Evolutionary conservation across 2,888 invertebrate genomes (phyloP), one percentile per base, ranked within the genome.

Genomic region (Pseudanteris insignis): DNA sequence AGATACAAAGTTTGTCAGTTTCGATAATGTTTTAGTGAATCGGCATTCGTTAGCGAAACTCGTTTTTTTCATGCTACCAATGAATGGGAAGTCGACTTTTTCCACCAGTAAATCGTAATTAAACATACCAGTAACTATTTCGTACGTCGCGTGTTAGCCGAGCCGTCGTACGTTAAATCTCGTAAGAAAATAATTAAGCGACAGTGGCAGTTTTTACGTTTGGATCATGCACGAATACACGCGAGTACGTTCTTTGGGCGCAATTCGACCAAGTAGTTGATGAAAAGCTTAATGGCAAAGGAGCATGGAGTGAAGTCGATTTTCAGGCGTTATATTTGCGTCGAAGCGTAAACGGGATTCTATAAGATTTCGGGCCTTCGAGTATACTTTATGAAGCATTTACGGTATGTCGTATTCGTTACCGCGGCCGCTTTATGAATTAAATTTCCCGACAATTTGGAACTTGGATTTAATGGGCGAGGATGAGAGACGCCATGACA

Each of bases 391-490:
- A 37, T 14, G 30, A 51, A 41, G 47, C 36, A 53, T 46, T 51
- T 25, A 30, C 41, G 33, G 46, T 53, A 21, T 47, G 43, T 29
- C 48, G 28, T 43, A 54, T 53, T 34, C 53, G 47, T 47, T 37
- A 38, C 43, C 24, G 48, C 51, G 46, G 61, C 37, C 47, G 59
- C 59, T 62, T 63, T 64, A 63, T 54, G 63, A 60, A 65, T 65
- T 65, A 61, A 61, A 65, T 65, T 65, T 63, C 63, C 53, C 53
- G 63, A 58, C 63, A 63, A 59, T 65, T 63, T 60, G 54, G 41
- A 51, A 60, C 47, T 54, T 53, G 53, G 60, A 53, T 60, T 60
- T 53, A 53, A 60, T 40, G 53, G 5, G 36, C 30, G 14, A 46
- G 36, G 51, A 59, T 59, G 46, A 59, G 47, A 50, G 33, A 28